Base-by-base conservation (phyloP, 2,888 invertebrate genomes). In the Hecatera dysodea region DNA sequence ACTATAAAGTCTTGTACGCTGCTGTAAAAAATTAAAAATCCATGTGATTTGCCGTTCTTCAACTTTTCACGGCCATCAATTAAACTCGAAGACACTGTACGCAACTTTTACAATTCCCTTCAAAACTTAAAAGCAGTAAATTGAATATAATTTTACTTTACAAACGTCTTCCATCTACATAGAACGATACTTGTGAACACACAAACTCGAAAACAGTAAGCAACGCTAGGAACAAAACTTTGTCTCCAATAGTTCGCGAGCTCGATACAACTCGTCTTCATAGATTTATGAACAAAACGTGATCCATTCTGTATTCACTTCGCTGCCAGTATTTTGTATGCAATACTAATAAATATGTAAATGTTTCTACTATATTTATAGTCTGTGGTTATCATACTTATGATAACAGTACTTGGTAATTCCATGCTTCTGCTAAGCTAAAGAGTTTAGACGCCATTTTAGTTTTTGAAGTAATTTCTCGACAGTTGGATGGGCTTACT, bases 201-300 rank as follows among this genome's bases (percentile, higher is more conserved):
- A 56, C 55, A 60, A 61, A 75, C 53, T 67, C 48, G 11, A 39
- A 59, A 53, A 73, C 67, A 70, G 64, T 73, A 61, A 64, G 61
- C 61, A 77, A 77, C 64, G 61, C 68, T 63, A 53, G 39, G 29
- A 27, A 55, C 64, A n/a, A 46, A 79, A 72, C 72, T 78, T 72
- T 56, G 67, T 61, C 62, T 59, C 1, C 68, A 72, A 81, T 75
- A 85, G 73, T 82, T 83, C 68, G 72, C 62, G 62, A 79, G 69
- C 78, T 78, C 80, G 81, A 86, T 90, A 88, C 87, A 87, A 88
- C 86, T 87, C 82, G 53, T 71, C 70, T 52, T 42, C 33, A 82
- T 67, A 77, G 85, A 91, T 91, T 90, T 90, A 91, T 86, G 84
- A 68, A 53, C 46, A 59, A 74, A 64, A 88, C 90, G 90, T 90